Evolutionary conservation across 2,888 invertebrate species (phyloP).

Genomic region (Selenia dentaria): DNA sequence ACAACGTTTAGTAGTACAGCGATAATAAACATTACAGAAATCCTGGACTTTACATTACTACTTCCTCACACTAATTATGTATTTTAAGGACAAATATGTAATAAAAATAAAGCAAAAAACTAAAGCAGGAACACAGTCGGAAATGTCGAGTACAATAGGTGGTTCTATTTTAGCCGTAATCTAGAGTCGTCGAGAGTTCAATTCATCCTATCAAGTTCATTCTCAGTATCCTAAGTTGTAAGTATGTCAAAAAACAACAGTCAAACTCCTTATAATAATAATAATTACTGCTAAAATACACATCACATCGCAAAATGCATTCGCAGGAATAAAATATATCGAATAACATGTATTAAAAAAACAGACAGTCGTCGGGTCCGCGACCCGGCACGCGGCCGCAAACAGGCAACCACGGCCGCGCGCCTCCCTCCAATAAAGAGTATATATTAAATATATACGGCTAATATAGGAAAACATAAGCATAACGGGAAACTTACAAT

Average conservation of each 20-base stretch:
- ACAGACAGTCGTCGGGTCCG: slow-evolving; percentile 76
- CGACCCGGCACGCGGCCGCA: slow-evolving; percentile 72
- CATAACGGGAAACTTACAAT: slow-evolving; percentile 85
- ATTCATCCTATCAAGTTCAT: slow-evolving; percentile 73
- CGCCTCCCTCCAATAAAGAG: slow-evolving; percentile 66
- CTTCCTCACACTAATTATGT: slow-evolving; percentile 78
- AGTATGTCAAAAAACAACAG: slow-evolving; percentile 85
- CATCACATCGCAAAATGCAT: slow-evolving; percentile 90
- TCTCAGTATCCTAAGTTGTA: slow-evolving; percentile 81
- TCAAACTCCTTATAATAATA: slow-evolving; percentile 84
- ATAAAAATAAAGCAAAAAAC: slow-evolving; percentile 83
- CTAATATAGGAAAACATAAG: slow-evolving; percentile 80
- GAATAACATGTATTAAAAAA: slow-evolving; percentile 86
- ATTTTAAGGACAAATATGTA: slow-evolving; percentile 79
- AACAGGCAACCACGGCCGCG: slow-evolving; percentile 82
- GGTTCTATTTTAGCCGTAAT: slow-evolving; percentile 78
- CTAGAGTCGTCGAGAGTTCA: slow-evolving; percentile 65
- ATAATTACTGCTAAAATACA: slow-evolving; percentile 86
- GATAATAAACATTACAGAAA: slow-evolving; percentile 68
- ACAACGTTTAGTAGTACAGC: slow-evolving; percentile 79
- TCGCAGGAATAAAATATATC: slow-evolving; percentile 92
- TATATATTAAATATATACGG: slow-evolving; percentile 80
- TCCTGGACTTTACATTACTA: slow-evolving; percentile 82
- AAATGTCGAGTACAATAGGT: slow-evolving; percentile 75
- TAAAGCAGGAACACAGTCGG: slow-evolving; percentile 84